These are phyloP conservation scores for Drosophila fungiperda DNA, from an alignment of 2,888 invertebrate genomes.

Conservation along the genomic window DNA sequence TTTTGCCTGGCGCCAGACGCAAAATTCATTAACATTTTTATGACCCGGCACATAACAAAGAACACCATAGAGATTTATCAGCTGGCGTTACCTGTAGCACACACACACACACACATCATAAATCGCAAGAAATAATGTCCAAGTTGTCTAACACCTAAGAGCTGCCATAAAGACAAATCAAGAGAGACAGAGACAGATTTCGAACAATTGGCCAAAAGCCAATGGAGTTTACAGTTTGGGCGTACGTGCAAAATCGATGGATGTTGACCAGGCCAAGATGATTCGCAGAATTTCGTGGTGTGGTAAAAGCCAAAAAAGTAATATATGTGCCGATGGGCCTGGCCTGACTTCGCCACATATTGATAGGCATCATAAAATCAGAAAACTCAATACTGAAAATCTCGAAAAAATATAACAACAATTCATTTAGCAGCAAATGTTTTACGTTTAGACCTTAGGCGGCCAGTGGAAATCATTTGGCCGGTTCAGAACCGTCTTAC, in stretches of 20 bases:
- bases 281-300: constrained; percentile 56
- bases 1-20: constrained; percentile 79
- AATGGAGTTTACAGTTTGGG: constrained; percentile 37
- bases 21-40: constrained; percentile 82
- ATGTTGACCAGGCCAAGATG: constrained; percentile 54
- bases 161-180: constrained; percentile 62
- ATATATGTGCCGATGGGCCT: constrained; percentile 15
- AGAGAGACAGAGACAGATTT: constrained; percentile 18
- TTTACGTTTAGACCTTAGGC: constrained; percentile 62
- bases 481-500: constrained; percentile 51
- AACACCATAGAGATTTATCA: constrained; percentile 74
- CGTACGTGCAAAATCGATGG: constrained; percentile 57
- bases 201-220: constrained; percentile 42
- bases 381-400: constrained; percentile 33
- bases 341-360: constrained; percentile 33
- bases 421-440: constrained; percentile 59
- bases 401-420: constrained; percentile 36
- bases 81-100: constrained; percentile 69
- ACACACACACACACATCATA: constrained; percentile 49
- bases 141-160: constrained; percentile 74
- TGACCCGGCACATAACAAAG: constrained; percentile 78
- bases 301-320: constrained; percentile 23
- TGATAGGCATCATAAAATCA: constrained; percentile 65
- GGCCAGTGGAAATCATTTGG: constrained; percentile 73
- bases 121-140: constrained; percentile 78